phyloP scores from a whole-genome alignment of 1,140 invertebrate species.

The Drosophila carrolli region DNA sequence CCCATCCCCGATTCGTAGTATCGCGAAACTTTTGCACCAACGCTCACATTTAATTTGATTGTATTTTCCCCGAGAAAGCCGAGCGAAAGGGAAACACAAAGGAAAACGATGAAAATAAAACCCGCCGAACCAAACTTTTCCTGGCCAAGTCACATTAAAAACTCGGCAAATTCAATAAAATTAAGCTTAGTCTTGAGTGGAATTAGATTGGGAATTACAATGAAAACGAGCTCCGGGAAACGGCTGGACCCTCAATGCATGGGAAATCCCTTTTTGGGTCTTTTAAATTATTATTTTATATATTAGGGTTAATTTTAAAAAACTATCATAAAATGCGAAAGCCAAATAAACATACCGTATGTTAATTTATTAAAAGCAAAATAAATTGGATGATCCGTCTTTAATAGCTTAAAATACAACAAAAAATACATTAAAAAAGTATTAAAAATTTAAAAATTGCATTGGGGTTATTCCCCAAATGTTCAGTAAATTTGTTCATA shows the following conservation, averaged over 20 bases:
- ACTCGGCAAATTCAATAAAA: constrained; percentile 47
- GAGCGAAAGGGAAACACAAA: constrained; percentile 8
- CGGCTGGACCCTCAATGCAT: neutral
- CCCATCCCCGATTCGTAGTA: neutral
- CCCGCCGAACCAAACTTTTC: constrained; percentile 24
- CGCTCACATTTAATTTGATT: constrained; percentile 71
- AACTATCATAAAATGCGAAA: too few species aligned
- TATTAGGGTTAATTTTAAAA: too few species aligned
- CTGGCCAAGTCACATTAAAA: constrained; percentile 24
- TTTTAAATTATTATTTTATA: too few species aligned
- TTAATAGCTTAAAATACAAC: too few species aligned
- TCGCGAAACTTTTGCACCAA: constrained; percentile 35
- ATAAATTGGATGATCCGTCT: too few species aligned
- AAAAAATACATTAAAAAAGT: too few species aligned
- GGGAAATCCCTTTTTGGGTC: too few species aligned
- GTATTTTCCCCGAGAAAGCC: constrained; percentile 19
- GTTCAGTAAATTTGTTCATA: too few species aligned
- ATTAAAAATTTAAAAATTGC: too few species aligned
- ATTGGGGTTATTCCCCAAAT: too few species aligned
- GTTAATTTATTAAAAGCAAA: too few species aligned
- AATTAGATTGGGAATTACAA: constrained; percentile 59
- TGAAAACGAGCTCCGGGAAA: constrained; percentile 3
- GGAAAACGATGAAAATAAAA: constrained; percentile 37
- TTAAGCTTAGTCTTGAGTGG: constrained; percentile 48
- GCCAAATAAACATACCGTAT: too few species aligned